Base-by-base conservation (phyloP, 2,888 invertebrate species). In the Graphium colonna region DNA sequence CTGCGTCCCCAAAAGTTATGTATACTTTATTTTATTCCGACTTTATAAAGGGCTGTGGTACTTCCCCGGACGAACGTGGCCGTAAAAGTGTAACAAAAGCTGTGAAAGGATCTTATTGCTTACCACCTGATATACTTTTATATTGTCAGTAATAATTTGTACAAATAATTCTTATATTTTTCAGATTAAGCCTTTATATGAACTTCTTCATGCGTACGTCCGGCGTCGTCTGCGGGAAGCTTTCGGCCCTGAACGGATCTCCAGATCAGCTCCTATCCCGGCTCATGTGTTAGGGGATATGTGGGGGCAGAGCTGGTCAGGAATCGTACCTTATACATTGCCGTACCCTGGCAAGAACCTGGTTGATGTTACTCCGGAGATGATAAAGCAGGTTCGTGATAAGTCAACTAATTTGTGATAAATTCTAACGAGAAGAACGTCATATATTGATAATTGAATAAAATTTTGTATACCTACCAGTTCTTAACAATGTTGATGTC, bases 301-400 rank as follows among this genome's bases (percentile, higher is more conserved):
- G 94, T 97, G 96, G 94, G 96, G 92, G 0, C 97, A 97, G 79
- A 94, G 94, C 41, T 97, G 97, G 97, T 90, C 92, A 0, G 95
- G 96, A 59, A 94, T 96, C 15, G 90, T 95, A 56, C 96, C 96
- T 57, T 85, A 95, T 39, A 93, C 96, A 0, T 92, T 95, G 60
- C 97, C 98, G 0, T 97, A 95, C 79, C 96, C 96, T 1, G 95
- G 96, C 13, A 95, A 95, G 70, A 93, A 92, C 52, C 92, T 94
- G 60, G 90, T 97, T 3, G 97, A 97, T 79, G 95, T 97, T 0
- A 95, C 96, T 0, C 93, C 93, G 0, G 94, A 95, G 73, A 96
- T 98, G 96, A 75, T 91, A 17, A 92, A 93, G 65, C 95, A 94
- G 91, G 94, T 94, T 72, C n/a, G 21, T 21, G 21, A 21, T n/a